Evolutionary conservation across 1,140 invertebrate species (phyloP), one percentile per base, ranked within the genome.

Genomic region (Chrysopa pallens): DNA sequence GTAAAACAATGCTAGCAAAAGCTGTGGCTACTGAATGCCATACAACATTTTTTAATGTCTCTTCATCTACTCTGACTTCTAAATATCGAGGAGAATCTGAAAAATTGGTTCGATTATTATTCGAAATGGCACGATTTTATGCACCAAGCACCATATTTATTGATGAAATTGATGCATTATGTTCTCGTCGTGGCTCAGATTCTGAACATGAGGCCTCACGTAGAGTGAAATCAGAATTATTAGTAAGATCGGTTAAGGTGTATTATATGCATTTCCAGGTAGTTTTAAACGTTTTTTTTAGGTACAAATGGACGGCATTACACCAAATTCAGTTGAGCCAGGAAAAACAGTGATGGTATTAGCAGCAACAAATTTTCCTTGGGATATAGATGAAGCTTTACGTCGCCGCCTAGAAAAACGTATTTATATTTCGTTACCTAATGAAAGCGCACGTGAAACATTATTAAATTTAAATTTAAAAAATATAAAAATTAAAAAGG

Each of bases 81-180:
- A 99, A 99, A 66, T 99, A 96, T 63, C 73, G 94, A 41, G 96
- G 96, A n/a, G 95, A 99, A 67, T 95, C 91, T 0, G 96, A 99
- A 67, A 98, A 98, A 70, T 78, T 98, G 48, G 93, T 99, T 47
- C 72, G 92, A 39, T 66, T 99, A 29, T 67, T 99, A 2, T 99
- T 99, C 67, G 93, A 98, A 73, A 98, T 98, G 92, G 94, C 94
- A 5, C 70, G 94, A 50, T 98, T 96, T 70, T 96, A 98, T 73
- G 93, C 96, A 40, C 96, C 96, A 11, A 93, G 89, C 54, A 98
- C 94, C 35, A 98, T 99, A 52, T 99, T 99, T 63, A 94, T 99
- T 45, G 96, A 99, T 68, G 96, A 99, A 74, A 98, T 99, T 45
- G 96, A 99, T 69, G 96, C 94, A 6, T 66, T 99, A 38, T 98